Base-by-base conservation (phyloP, 2,888 invertebrate genomes). In the Zelleria hepariella region DNA sequence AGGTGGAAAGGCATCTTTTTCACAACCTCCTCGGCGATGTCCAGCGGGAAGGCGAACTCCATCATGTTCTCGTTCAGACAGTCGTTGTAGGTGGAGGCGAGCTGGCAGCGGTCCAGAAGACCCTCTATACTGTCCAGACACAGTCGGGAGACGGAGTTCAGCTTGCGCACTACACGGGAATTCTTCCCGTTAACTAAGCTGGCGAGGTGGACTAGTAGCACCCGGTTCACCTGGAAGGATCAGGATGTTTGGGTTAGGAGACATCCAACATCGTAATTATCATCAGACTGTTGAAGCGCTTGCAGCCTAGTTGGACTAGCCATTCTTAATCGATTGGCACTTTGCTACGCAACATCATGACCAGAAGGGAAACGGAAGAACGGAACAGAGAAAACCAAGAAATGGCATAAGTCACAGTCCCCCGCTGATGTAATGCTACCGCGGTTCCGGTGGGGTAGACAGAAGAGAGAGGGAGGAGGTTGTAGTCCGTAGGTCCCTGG, bases 1-100 rank as follows among this genome's bases (percentile, higher is more conserved):
- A 87, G 71, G 69, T 87, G 88, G 59, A 86, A 88, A 0, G 88
- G 87, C 86, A 87, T 86, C 67, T 86, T 86, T 47, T 82, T 75
- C 0, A 86, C 86, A 0, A 82, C 86, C 58, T 87, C 86, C 55
- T 86, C 86, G 5, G 86, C 87, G 2, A 88, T 77, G 5, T 87
- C 87, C 1, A 86, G 65, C 0, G 88, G 87, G 59, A 88, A 88
- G 0, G 86, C 79, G 56, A 88, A 87, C 54, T 87, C 88, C 20
- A 79, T 68, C 87, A 87, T 87, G 63, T 86, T 87, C 56, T 86
- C 86, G 42, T 87, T 87, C 8, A 87, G 63, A 59, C 87, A 87
- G 67, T 87, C 86, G 55, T 86, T 87, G 68, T 87, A 88, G 0
- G 85, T 84, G 0, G 87, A 86, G 0, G 86, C 86, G 1, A 87